phyloP scores from a whole-genome alignment of 1,140 invertebrate species.

The Heliconius himera region DNA sequence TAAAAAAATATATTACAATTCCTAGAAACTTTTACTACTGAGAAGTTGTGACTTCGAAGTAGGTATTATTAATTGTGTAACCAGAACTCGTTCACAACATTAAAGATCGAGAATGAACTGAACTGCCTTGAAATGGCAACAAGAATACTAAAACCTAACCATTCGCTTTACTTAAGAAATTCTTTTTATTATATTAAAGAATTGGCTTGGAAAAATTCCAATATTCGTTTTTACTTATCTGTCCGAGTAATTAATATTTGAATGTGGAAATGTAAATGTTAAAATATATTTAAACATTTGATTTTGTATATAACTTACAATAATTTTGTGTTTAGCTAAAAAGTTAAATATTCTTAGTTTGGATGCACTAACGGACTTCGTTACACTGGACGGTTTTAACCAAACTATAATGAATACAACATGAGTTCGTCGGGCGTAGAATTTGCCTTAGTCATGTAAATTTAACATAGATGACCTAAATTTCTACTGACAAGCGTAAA shows the following conservation, averaged over 20 bases:
- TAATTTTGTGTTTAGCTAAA: background rate
- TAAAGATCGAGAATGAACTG: conserved; percentile 53
- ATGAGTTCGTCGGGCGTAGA: conserved; percentile 34
- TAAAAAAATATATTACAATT: conserved; percentile 64
- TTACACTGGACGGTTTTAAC: conserved; percentile 49
- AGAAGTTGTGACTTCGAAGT: conserved; percentile 53
- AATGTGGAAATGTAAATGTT: background rate
- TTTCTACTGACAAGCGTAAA: conserved; percentile 17
- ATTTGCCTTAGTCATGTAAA: conserved; percentile 56
- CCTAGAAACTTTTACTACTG: conserved; percentile 71
- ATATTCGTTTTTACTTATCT: conserved; percentile 25
- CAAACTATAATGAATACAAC: conserved; percentile 36
- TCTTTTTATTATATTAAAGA: conserved; percentile 40
- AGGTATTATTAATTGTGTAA: conserved; percentile 71
- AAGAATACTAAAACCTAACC: conserved; percentile 61
- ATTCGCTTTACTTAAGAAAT: conserved; percentile 63
- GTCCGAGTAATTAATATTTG: background rate
- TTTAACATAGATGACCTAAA: conserved; percentile 38
- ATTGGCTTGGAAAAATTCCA: conserved; percentile 29
- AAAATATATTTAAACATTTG: background rate
- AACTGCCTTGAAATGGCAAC: conserved; percentile 76
- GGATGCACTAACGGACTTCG: conserved; percentile 21
- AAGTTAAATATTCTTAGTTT: background rate
- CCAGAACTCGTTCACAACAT: conserved; percentile 63
- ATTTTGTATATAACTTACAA: background rate